A percentile compares a stretch with the other conserved stretches of the same genome.
These are phyloP conservation scores for Ceramica pisi DNA, from an alignment of 2,888 invertebrate species.

Conservation along the genomic window DNA sequence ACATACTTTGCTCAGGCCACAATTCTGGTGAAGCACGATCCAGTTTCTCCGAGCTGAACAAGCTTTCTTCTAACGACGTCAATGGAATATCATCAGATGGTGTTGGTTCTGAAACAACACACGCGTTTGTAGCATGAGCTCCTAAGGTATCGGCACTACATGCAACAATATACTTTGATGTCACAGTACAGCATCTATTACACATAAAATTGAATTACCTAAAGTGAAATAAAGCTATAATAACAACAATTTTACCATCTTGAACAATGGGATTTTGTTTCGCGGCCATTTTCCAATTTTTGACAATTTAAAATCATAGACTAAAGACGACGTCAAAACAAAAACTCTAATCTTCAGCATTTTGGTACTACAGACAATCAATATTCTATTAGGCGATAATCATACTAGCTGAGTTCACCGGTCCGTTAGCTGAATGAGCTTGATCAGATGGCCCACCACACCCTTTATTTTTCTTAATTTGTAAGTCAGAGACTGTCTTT, in stretches of 20 bases:
- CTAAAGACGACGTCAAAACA: constrained; percentile 21
- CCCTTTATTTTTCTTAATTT: no score
- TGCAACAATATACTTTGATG: not conserved
- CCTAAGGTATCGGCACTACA: not conserved
- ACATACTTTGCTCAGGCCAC: constrained; percentile 98
- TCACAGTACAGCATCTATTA: constrained; percentile 5
- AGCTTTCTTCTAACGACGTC: constrained; percentile 92
- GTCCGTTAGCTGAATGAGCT: not conserved
- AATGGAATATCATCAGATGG: constrained; percentile 88
- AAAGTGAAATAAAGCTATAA: constrained; percentile 1
- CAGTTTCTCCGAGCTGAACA: constrained; percentile 97
- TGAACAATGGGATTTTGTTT: constrained; percentile 92
- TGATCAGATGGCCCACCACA: no score
- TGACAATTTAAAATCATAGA: constrained; percentile 63
- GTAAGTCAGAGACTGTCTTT: no score
- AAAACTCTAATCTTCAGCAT: no score
- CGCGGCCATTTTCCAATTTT: constrained; percentile 92
- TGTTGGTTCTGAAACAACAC: constrained; percentile 81
- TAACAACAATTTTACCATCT: constrained; percentile 88
- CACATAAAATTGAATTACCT: not conserved
- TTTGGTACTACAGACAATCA: not conserved
- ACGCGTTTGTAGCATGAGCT: not conserved
- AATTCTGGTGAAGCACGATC: constrained; percentile 98
- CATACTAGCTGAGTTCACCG: not conserved
- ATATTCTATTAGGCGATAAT: not conserved